Base-by-base conservation (phyloP, 2,113 vertebrate genomes). In the Notarius lentiginosus region DNA sequence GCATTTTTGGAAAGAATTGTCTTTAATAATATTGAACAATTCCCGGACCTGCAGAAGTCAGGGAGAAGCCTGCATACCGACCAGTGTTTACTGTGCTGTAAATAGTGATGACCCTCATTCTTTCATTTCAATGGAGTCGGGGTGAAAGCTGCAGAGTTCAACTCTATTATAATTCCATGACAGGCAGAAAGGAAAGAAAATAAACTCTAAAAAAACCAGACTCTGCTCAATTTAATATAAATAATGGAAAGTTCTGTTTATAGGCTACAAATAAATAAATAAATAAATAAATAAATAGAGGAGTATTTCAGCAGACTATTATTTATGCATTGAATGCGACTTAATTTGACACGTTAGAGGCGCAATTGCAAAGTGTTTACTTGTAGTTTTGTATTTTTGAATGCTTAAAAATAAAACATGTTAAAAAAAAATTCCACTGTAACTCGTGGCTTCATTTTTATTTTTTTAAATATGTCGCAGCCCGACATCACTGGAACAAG, bases 51-150 rank as follows among this genome's bases (percentile, higher is more conserved):
- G 49, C 79, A 56, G 55, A 81, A 80, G 75, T 15, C 66, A n/a
- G 82, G 34, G 53, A 65, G 75, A 72, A 51, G 41, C 58, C 51
- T 7, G 73, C 47, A 76, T 76, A 68, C 72, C 84, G 24, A 58
- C 7, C 80, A 20, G n/a, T 73, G 83, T 86, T 90, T 90, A 87
- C 56, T 17, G 84, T 22, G 17, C 34, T 66, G 83, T 88, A 85
- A 88, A 88, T 80, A 88, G 63, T 66, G 85, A 85, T 85, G 79
- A 90, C 77, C 82, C 63, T 30, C 34, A 84, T 90, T 88, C 85
- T 84, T 87, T 79, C 34, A 53, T 82, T 88, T 90, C 85, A 90
- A 84, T 86, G 76, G 75, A 56, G 17, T 55, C 20, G 47, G 41
- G n/a, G 82, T 65, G 53, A 88, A 88, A 75, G 76, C 51, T 34